Base-by-base conservation (phyloP, 2,797 vertebrate genomes). In the Ammospiza maritima region DNA sequence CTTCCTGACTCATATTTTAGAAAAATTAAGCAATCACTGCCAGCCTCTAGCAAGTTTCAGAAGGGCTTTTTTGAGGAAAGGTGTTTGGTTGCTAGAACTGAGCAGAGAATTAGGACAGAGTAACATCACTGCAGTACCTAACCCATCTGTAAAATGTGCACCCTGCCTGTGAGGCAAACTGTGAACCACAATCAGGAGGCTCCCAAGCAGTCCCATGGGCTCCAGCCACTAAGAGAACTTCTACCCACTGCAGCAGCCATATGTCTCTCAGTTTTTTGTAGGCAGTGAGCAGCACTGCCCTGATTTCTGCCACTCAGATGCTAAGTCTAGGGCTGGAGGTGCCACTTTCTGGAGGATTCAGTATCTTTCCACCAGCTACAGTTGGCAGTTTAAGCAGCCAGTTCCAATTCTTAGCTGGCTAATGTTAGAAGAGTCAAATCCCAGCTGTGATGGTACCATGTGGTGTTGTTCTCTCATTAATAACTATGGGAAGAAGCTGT, bases 391-490 rank as follows among this genome's bases (percentile, higher is more conserved):
- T 56, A 57, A 64, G 27, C 1, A 6, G 12, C 45, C 38, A 32
- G 16, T 58, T 89, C 36, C 42, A 82, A 0, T 23, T 71, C 74
- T 71, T 29, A 73, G 40, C 54, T 74, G 16, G 19, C 53, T 74
- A 26, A n/a, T 27, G 6, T 58, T 25, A 54, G 48, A 85, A 47
- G 29, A 84, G 61, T 44, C 44, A 70, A 40, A 71, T 62, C 36
- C 44, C 1, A 0, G 16, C 51, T 1, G 0, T 56, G 66, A 36
- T 1, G 0, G 0, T 36, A 27, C 38, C 38, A 7, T 29, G 22
- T 0, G 0, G 2, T 70, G 20, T 25, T 88, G 32, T 56, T 75
- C 21, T 75, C 19, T 60, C 9, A 3, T 64, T 89, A 61, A 75
- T 25, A 50, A 54, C 22, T 34, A 18, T 34, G 10, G 20, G 19